These are phyloP conservation scores for Columbina picui DNA, from an alignment of 2,113 vertebrate genomes.

Conservation along the genomic window DNA sequence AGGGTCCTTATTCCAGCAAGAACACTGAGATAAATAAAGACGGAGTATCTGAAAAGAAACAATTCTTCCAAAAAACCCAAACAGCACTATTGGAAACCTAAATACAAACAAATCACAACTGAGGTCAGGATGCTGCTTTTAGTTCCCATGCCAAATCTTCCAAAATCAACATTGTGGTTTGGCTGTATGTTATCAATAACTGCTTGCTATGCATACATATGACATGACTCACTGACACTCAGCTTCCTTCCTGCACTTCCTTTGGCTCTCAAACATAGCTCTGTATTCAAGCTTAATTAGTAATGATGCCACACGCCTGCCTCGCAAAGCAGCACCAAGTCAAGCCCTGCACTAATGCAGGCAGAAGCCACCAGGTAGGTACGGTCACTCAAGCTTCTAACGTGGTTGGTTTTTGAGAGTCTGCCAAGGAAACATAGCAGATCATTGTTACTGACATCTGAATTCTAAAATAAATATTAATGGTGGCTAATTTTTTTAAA, in stretches of 20 bases:
- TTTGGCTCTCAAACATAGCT: constrained; percentile 41
- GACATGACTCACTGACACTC: constrained; percentile 74
- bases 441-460: not conserved
- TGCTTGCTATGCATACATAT: constrained; percentile 62
- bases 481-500: not conserved
- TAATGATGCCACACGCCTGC: constrained; percentile 40
- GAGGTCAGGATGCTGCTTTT: constrained; percentile 54
- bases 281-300: constrained; percentile 36
- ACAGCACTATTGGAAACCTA: constrained; percentile 47
- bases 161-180: constrained; percentile 78
- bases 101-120: constrained; percentile 57
- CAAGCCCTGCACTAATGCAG: not conserved
- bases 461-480: constrained; percentile 10
- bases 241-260: constrained; percentile 76
- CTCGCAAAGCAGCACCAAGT: not conserved
- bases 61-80: constrained; percentile 29
- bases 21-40: constrained; percentile 54
- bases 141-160: constrained; percentile 77
- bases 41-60: constrained; percentile 10
- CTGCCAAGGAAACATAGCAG: not conserved
- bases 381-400: not conserved
- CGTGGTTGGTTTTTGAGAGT: not conserved
- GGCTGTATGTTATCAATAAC: constrained; percentile 70
- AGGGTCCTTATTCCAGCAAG: constrained; percentile 23
- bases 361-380: not conserved